Conservation (phyloP, 2,113 vertebrate species). For the Motacilla alba region DNA sequence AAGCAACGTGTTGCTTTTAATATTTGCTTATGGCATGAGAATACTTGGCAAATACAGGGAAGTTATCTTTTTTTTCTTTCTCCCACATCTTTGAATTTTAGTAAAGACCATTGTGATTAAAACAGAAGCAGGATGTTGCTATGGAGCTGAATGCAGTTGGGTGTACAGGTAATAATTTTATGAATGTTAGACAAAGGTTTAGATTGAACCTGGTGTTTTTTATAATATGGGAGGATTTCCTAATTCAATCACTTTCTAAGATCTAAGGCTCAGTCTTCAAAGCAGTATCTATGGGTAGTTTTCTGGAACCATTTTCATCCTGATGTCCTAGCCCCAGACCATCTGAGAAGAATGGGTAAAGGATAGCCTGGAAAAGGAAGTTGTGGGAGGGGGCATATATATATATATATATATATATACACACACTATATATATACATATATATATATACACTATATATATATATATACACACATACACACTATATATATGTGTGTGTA, state of each 20-base stretch:
- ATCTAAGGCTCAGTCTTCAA: not conserved
- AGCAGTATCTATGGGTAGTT: not conserved
- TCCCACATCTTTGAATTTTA: not conserved
- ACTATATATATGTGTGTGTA: not conserved
- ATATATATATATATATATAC: not conserved
- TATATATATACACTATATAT: too few relatives aligned
- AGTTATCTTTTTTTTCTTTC: not conserved
- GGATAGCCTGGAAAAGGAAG: not conserved
- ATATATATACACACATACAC: not conserved
- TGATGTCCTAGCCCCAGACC: not conserved
- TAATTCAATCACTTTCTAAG: not conserved
- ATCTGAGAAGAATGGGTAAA: not conserved
- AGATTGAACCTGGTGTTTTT: not conserved
- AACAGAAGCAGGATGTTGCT: not conserved
- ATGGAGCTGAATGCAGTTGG: not conserved
- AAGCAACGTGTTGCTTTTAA: slow-evolving; percentile 23
- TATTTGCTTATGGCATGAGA: not conserved
- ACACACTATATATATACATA: not conserved
- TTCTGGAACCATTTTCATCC: not conserved
- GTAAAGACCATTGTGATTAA: not conserved
- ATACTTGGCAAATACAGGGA: not conserved
- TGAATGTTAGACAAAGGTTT: not conserved
- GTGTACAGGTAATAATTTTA: not conserved
- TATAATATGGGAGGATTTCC: not conserved
- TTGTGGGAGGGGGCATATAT: not conserved